These are phyloP conservation scores for Podargus strigoides DNA, from an alignment of 2,797 vertebrate species.

Conservation along the genomic window DNA sequence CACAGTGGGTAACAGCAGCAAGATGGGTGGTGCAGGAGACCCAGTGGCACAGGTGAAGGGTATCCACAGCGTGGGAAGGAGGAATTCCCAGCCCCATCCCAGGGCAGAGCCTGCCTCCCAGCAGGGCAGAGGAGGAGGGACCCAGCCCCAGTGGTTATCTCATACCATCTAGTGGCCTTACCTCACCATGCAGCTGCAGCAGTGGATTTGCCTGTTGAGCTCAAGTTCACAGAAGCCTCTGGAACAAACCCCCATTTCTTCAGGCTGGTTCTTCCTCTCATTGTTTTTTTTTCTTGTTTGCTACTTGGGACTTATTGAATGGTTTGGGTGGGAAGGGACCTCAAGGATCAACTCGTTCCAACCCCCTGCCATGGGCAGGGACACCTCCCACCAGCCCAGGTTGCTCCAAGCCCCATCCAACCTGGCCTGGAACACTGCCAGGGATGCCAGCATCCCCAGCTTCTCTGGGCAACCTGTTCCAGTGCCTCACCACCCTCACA, in stretches of 20 bases:
- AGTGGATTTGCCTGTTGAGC: fast-evolving
- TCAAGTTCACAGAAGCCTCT: background rate
- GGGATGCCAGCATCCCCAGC: too few relatives aligned
- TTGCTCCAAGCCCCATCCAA: too few relatives aligned
- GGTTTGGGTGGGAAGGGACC: too few relatives aligned
- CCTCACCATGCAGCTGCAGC: background rate
- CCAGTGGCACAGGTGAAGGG: fast-evolving
- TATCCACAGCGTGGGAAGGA: fast-evolving
- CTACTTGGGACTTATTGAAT: background rate
- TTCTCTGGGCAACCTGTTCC: too few relatives aligned
- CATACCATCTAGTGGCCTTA: background rate
- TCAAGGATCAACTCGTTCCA: too few relatives aligned
- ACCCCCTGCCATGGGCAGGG: too few relatives aligned
- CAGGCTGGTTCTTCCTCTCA: background rate
- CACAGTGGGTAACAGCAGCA: background rate
- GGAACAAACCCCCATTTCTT: fast-evolving
- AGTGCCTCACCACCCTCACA: too few relatives aligned
- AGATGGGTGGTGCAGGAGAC: background rate
- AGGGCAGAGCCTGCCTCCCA: background rate
- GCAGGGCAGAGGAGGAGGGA: background rate
- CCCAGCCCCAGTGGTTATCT: background rate
- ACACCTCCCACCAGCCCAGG: too few relatives aligned
- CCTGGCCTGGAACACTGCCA: too few relatives aligned
- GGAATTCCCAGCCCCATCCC: background rate
- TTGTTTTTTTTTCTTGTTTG: background rate